These are phyloP conservation scores for Saccopteryx bilineata DNA, from an alignment of 2,113 vertebrate species.

Conservation along the genomic window DNA sequence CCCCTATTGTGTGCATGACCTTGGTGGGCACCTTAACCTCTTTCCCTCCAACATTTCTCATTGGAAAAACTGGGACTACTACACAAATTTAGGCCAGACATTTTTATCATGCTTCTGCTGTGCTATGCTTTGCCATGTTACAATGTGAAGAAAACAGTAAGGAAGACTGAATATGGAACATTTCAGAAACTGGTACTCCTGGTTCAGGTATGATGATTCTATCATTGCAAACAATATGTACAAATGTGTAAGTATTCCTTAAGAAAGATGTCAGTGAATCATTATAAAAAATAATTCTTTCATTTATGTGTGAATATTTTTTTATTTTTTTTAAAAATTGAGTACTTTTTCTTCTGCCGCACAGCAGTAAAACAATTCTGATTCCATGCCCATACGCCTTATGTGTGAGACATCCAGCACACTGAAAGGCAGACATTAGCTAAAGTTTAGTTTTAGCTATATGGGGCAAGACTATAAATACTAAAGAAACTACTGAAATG, in stretches of 20 bases:
- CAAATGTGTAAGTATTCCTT: neutral
- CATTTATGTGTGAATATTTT: neutral
- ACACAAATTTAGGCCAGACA: neutral
- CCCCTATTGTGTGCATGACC: neutral
- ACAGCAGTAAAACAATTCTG: neutral
- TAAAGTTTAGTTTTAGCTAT: slow-evolving; percentile 5
- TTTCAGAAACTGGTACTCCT: neutral
- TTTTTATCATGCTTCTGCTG: neutral
- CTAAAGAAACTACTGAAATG: slow-evolving; percentile 29
- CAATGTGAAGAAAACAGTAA: neutral
- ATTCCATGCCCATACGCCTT: neutral
- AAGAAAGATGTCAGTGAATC: neutral
- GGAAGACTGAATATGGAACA: neutral
- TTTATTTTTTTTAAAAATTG: neutral
- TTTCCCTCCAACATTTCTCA: neutral
- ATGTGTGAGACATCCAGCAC: neutral
- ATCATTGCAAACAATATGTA: neutral
- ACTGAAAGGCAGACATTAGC: neutral
- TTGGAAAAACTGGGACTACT: neutral
- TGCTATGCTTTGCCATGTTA: neutral
- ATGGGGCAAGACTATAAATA: slow-evolving; percentile 37
- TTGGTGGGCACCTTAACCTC: neutral
- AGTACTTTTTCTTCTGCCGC: neutral
- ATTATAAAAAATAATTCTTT: neutral
- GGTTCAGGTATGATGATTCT: neutral